phyloP scores from a whole-genome alignment of 2,797 vertebrate species.

The Paratrypauchen microcephalus region DNA sequence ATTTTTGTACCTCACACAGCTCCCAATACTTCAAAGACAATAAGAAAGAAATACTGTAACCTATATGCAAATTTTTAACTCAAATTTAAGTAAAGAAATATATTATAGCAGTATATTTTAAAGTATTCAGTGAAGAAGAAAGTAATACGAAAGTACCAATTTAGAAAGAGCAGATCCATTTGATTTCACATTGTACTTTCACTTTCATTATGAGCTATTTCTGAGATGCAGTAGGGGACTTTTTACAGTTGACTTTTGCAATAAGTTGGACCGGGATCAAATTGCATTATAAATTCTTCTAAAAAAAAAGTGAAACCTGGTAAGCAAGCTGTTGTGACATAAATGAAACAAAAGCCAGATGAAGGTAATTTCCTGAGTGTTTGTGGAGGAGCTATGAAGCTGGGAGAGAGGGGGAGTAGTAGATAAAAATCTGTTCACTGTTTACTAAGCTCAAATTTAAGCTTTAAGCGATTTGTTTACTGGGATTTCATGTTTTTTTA shows the following conservation, averaged over 20 bases:
- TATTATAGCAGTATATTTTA: too few relatives aligned
- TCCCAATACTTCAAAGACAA: too few relatives aligned
- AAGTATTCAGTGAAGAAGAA: constrained; percentile 11
- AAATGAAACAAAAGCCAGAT: constrained; percentile 55
- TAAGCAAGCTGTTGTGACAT: constrained; percentile 50
- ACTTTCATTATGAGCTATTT: neutral
- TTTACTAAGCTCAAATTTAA: constrained; percentile 17
- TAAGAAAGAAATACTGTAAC: too few relatives aligned
- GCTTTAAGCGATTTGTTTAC: constrained; percentile 11
- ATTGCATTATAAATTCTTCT: constrained; percentile 2
- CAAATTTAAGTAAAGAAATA: too few relatives aligned
- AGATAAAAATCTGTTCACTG: constrained; percentile 5
- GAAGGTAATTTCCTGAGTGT: constrained; percentile 58
- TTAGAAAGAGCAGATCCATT: too few relatives aligned
- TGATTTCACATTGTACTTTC: neutral
- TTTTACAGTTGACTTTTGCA: neutral
- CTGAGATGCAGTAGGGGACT: neutral
- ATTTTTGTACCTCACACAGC: too few relatives aligned
- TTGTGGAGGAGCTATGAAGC: neutral
- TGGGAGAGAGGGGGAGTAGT: neutral
- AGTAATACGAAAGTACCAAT: neutral
- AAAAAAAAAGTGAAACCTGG: constrained; percentile 22
- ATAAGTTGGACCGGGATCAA: constrained; percentile 18
- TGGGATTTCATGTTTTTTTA: neutral
- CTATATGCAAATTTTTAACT: too few relatives aligned